Base-by-base conservation (phyloP, 2,113 vertebrate species). In the Corythornis cristatus region DNA sequence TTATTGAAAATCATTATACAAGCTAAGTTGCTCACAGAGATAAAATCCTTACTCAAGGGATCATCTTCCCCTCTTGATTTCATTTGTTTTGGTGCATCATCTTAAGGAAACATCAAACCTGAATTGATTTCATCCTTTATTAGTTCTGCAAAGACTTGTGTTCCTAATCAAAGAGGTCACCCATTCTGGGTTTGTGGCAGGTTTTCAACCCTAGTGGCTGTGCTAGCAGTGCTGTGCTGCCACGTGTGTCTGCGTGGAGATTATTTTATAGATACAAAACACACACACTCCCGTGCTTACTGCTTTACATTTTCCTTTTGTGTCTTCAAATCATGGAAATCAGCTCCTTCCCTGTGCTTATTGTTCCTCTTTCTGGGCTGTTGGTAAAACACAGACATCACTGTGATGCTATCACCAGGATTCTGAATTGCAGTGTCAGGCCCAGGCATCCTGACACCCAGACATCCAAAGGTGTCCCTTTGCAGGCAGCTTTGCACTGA, bases 1-100 rank as follows among this genome's bases (percentile, higher is more conserved):
- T 96, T 80, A 91, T 94, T 93, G 54, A 66, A 94, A 93, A 90
- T 71, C 56, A 29, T 86, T 91, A 80, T 83, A 61, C 23, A 90
- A 89, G 66, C 33, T 35, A 87, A 96, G 76, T 45, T 21, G 28
- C 65, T 89, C 60, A 18, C 71, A 17, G 35, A 79, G 62, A 53
- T 37, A 37, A 87, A 93, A 61, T 26, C 28, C 11, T 66, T 62
- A 51, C 75, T 93, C 31, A 71, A 58, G 65, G 40, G 73, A 46
- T 31, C 22, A 45, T 73, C 29, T 83, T 54, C 5, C 28, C 25
- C 13, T 78, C 43, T 73, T 50, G 75, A 56, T 78, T 92, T 58
- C 5, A 51, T 79, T 71, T 86, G 19, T 89, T 88, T 61, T 89
- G 45, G 4, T 68, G 28, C 28, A 26, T 84, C 40, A 20, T 73